These are phyloP conservation scores for Etheostoma spectabile DNA, from an alignment of 2,113 vertebrate species.

Conservation along the genomic window DNA sequence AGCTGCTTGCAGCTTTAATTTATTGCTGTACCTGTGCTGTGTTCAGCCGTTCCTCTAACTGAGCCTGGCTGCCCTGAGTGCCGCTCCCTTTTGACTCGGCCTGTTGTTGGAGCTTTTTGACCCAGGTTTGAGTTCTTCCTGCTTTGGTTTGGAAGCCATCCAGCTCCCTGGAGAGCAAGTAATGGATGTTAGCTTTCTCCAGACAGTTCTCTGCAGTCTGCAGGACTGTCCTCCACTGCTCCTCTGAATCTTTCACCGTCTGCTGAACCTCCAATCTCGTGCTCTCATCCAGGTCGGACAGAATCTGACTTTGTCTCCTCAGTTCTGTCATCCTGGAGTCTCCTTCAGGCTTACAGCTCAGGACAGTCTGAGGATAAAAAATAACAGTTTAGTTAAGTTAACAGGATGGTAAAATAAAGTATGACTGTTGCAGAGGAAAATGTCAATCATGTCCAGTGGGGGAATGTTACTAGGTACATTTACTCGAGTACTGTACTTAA, in stretches of 20 bases:
- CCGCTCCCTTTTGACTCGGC: constrained; percentile 48
- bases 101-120: constrained; percentile 60
- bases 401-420: background rate
- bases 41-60: constrained; percentile 71
- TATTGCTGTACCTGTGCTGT: constrained; percentile 60
- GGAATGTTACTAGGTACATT: no score
- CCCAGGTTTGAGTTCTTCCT: constrained; percentile 59
- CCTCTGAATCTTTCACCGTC: constrained; percentile 49
- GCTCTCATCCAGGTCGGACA: constrained; percentile 65
- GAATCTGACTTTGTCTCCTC: constrained; percentile 58
- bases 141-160: constrained; percentile 63
- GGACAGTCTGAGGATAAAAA: constrained; percentile 59
- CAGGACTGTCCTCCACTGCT: constrained; percentile 71
- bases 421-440: background rate
- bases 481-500: no score
- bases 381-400: no score
- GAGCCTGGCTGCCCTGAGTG: constrained; percentile 60
- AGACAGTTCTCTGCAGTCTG: constrained; percentile 51
- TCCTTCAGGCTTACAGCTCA: constrained; percentile 77
- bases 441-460: background rate
- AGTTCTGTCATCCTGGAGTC: constrained; percentile 72
- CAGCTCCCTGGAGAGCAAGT: constrained; percentile 72
- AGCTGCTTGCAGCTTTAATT: no score
- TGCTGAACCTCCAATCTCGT: constrained; percentile 39
- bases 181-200: constrained; percentile 69